These are phyloP conservation scores for Leuciscus idus DNA, from an alignment of 2,113 vertebrate species.

Conservation along the genomic window DNA sequence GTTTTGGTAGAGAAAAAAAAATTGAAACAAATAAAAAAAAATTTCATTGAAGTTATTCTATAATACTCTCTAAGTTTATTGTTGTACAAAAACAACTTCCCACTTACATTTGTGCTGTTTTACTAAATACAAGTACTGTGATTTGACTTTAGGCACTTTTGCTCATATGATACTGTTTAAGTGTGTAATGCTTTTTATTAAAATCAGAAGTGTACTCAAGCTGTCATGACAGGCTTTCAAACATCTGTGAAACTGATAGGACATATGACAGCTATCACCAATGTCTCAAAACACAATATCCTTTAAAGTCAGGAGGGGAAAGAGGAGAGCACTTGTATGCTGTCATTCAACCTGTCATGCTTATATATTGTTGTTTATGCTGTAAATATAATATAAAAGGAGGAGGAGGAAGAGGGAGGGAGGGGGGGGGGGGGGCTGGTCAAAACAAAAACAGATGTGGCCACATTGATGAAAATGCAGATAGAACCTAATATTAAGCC, in stretches of 20 bases:
- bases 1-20: too few species aligned
- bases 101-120: not conserved
- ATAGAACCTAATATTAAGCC: constrained; percentile 63
- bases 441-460: constrained; percentile 71
- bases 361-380: not conserved
- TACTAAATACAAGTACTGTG: not conserved
- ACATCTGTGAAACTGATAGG: constrained; percentile 5
- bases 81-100: not conserved
- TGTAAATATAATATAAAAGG: not conserved
- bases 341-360: not conserved
- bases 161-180: not conserved
- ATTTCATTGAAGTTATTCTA: not conserved
- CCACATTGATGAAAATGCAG: constrained; percentile 52
- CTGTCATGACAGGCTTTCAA: not conserved
- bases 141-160: not conserved
- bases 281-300: not conserved
- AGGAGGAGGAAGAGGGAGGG: not conserved
- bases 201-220: not conserved
- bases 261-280: not conserved
- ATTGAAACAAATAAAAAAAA: not conserved
- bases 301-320: not conserved
- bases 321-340: not conserved
- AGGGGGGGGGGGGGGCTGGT: too few species aligned
- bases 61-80: not conserved
- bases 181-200: not conserved